These are phyloP conservation scores for Brachymystax lenok DNA, from an alignment of 2,797 vertebrate species.

Conservation along the genomic window DNA sequence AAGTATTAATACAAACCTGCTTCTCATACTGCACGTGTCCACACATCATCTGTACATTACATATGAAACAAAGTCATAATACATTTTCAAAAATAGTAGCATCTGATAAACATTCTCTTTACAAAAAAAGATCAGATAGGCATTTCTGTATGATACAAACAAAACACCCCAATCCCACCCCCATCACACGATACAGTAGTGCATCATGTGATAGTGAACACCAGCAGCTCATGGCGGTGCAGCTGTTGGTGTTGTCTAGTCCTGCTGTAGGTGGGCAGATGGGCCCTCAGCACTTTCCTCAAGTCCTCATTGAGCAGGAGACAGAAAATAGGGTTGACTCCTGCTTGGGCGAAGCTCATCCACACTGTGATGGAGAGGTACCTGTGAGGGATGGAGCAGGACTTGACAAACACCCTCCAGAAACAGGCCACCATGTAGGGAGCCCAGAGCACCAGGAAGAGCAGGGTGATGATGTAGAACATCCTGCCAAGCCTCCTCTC, in stretches of 20 bases:
- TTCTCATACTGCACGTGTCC: conserved; percentile 16
- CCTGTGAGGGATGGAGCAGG: conserved; percentile 83
- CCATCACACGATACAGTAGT: conserved; percentile 88
- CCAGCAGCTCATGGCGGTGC: conserved; percentile 80
- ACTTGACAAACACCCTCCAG: conserved; percentile 90
- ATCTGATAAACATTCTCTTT: conserved; percentile 76
- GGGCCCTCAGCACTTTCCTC: conserved; percentile 86
- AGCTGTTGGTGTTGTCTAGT: conserved; percentile 86
- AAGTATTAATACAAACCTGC: not conserved
- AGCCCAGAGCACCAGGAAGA: conserved; percentile 89
- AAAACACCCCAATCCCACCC: conserved; percentile 68
- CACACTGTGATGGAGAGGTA: conserved; percentile 88
- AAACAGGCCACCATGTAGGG: conserved; percentile 90
- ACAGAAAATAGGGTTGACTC: conserved; percentile 89
- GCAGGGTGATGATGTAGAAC: conserved; percentile 90
- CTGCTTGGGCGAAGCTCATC: conserved; percentile 91
- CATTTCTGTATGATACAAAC: conserved; percentile 74
- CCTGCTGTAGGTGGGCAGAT: conserved; percentile 85
- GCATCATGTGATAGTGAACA: conserved; percentile 1
- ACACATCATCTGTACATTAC: conserved; percentile 55
- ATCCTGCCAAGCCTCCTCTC: conserved; percentile 88
- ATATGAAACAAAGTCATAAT: conserved; percentile 78
- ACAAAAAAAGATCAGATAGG: conserved; percentile 79
- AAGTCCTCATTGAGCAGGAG: conserved; percentile 90
- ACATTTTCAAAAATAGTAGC: conserved; percentile 73